Evolutionary conservation across 2,797 vertebrate species (phyloP).

Genomic region (Basileuterus tristriatus): DNA sequence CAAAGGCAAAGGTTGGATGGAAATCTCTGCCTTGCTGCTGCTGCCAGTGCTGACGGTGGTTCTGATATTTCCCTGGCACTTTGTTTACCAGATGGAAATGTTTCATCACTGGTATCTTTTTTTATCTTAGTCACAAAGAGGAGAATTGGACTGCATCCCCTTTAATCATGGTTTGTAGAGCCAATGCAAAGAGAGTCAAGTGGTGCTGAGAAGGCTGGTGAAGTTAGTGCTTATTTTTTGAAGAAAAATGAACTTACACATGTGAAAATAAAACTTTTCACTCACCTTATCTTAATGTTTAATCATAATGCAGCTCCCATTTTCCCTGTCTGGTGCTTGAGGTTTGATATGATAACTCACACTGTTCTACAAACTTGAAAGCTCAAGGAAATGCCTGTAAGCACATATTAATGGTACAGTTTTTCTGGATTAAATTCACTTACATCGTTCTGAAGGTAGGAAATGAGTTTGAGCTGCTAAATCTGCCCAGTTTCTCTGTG

Average conservation of each 20-base stretch:
- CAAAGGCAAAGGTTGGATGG: slow-evolving; percentile 15
- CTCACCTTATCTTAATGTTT: not conserved
- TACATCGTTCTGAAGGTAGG: not conserved
- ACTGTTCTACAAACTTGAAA: not conserved
- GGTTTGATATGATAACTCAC: slow-evolving; percentile 10
- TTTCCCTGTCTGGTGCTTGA: not conserved
- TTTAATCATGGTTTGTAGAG: not conserved
- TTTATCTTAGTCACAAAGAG: not conserved
- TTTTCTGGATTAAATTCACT: slow-evolving; percentile 39
- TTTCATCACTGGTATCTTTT: not conserved
- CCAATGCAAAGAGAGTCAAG: not conserved
- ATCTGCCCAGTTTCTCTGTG: not conserved
- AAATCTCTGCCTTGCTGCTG: slow-evolving; percentile 16
- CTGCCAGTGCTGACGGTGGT: not conserved
- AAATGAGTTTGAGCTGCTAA: not conserved
- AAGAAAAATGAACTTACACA: not conserved
- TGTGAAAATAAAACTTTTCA: slow-evolving; percentile 20
- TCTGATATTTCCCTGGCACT: slow-evolving; percentile 1
- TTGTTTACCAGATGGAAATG: slow-evolving; percentile 30
- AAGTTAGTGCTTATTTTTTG: not conserved
- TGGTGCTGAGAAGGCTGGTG: not conserved
- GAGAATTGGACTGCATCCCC: not conserved
- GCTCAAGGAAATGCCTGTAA: slow-evolving; percentile 10
- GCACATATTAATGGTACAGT: not conserved
- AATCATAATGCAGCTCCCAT: not conserved